Evolutionary conservation across 2,113 vertebrate species (phyloP).

Genomic region (Eonycteris spelaea): DNA sequence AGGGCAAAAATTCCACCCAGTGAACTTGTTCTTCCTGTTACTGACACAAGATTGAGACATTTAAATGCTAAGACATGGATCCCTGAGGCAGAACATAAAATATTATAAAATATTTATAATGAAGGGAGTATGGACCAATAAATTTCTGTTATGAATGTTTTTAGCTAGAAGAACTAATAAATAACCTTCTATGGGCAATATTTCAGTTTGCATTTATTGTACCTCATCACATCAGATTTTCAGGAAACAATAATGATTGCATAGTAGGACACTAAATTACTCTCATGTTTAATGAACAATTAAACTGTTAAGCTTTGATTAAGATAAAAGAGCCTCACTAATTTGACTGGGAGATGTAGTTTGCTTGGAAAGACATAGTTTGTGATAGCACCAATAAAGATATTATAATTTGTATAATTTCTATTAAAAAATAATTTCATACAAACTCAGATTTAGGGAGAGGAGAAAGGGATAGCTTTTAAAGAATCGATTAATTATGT

Average conservation of each 20-base stretch:
- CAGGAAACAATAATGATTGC: conserved; percentile 82
- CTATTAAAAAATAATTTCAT: conserved; percentile 34
- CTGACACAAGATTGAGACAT: conserved; percentile 78
- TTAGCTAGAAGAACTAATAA: conserved; percentile 82
- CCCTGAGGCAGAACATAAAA: conserved; percentile 84
- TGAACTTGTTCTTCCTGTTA: conserved; percentile 77
- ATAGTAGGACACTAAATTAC: conserved; percentile 78
- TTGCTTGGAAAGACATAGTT: conserved; percentile 63
- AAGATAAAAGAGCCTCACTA: conserved; percentile 69
- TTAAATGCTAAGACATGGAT: conserved; percentile 80
- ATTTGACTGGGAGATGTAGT: conserved; percentile 74
- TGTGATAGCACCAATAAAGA: neutral
- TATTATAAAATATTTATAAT: conserved; percentile 88
- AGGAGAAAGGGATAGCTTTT: neutral
- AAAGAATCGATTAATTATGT: neutral
- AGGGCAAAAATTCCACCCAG: conserved; percentile 73
- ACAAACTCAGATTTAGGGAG: neutral
- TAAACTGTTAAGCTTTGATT: conserved; percentile 76
- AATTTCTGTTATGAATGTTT: conserved; percentile 85
- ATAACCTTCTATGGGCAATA: conserved; percentile 81
- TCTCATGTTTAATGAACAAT: conserved; percentile 82
- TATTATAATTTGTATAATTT: conserved; percentile 34
- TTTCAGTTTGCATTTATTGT: conserved; percentile 82
- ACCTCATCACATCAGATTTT: conserved; percentile 73
- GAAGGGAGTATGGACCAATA: conserved; percentile 80